Evolutionary conservation across 2,113 vertebrate genomes (phyloP), one percentile per base, ranked within the genome.

Genomic region (Nannobrachium achirus): DNA sequence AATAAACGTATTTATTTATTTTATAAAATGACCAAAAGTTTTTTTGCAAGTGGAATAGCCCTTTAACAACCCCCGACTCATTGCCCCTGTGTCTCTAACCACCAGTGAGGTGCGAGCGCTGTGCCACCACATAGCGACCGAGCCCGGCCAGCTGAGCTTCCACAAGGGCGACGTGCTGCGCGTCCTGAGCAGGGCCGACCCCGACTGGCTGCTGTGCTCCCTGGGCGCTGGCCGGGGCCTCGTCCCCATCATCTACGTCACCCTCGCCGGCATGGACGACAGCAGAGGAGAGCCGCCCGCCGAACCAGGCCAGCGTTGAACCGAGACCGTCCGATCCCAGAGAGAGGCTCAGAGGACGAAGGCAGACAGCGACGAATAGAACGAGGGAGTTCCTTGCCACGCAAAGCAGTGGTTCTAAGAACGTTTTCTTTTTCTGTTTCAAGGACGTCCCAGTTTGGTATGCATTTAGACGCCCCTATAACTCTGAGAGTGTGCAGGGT

Each of bases 141-240:
- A 97, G 84, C 87, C 92, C 0, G 95, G 94, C 51, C 98, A 97
- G 69, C 94, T 97, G 83, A 97, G 97, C 91, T 97, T 99, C 94
- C 93, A 86, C 79, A 97, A 96, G 60, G 96, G 95, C 1, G 96
- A 98, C 1, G 20, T 94, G 62, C 87, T 97, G 44, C 90, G 75
- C 9, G 96, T 97, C 56, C 83, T 95, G 79, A 89, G 93, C 79
- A 92, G 91, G 25, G 94, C 93, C 0, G 93, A 94, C 0, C 86
- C 93, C 3, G 96, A 98, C 85, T 97, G 96, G 95, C 92, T 98
- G 79, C 89, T 91, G 63, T 97, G 97, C 71, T 90, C 94, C 41
- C 88, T 92, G 6, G 95, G 93, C 51, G 83, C 92, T 0, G 75
- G 86, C 63, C 89, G 60, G 19, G 95, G 97, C 62, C 78, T 99